These are phyloP conservation scores for Danaus plexippus DNA, from an alignment of 1,140 invertebrate species.

Conservation along the genomic window DNA sequence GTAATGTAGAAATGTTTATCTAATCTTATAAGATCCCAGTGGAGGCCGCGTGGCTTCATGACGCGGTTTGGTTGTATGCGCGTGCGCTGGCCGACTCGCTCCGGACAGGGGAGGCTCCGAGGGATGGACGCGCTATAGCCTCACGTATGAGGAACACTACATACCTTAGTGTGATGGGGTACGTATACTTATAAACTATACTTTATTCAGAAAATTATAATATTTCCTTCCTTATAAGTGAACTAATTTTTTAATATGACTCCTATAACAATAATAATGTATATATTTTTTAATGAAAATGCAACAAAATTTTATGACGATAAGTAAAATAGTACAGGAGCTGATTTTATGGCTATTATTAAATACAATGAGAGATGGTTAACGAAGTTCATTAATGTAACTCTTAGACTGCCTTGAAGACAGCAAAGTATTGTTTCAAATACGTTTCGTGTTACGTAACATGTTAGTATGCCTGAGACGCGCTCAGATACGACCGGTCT, in stretches of 20 bases:
- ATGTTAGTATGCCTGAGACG: constrained; percentile 26
- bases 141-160: constrained; percentile 79
- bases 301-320: no score
- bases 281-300: no score
- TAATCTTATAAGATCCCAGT: constrained; percentile 78
- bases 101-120: constrained; percentile 75
- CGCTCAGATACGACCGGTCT: constrained; percentile 10
- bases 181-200: constrained; percentile 8
- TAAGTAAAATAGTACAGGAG: no score
- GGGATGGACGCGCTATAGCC: constrained; percentile 82
- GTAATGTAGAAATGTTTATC: no score
- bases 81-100: constrained; percentile 80
- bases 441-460: constrained; percentile 1
- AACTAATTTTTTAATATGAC: no score
- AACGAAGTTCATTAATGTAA: no score
- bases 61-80: constrained; percentile 89
- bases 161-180: constrained; percentile 91
- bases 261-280: no score
- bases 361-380: no score
- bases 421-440: no score
- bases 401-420: no score
- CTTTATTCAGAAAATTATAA: constrained; percentile 1
- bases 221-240: background rate
- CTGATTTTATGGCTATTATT: no score
- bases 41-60: constrained; percentile 93